phyloP scores from a whole-genome alignment of 2,113 vertebrate genomes.

The Callorhinus ursinus region DNA sequence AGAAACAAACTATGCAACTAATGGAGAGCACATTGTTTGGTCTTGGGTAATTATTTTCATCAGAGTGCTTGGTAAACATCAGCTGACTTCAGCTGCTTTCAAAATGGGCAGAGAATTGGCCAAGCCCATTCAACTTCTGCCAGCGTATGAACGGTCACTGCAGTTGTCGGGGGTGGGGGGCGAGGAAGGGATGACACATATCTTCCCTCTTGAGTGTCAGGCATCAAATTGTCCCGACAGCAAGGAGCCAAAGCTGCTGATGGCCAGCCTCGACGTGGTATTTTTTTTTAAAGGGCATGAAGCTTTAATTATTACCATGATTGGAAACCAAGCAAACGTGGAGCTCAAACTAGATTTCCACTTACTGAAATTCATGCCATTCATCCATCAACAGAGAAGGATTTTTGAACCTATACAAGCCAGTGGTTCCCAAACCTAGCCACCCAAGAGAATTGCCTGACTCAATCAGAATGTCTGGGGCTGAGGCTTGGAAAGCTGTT shows the following conservation, averaged over 20 bases:
- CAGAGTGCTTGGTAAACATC: conserved; percentile 62
- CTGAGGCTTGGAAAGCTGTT: neutral
- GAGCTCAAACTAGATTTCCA: neutral
- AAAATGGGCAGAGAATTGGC: neutral
- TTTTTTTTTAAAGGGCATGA: neutral
- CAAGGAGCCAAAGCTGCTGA: neutral
- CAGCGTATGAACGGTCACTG: neutral
- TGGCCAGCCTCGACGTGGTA: neutral
- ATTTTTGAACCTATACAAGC: neutral
- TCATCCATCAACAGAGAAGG: neutral
- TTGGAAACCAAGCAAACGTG: neutral
- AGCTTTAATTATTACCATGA: neutral
- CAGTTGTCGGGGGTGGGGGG: no score
- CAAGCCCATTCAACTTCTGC: neutral
- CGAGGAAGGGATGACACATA: accelerated
- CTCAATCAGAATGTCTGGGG: neutral
- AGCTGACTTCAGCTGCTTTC: conserved; percentile 30
- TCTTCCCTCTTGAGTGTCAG: neutral
- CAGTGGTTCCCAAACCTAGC: neutral
- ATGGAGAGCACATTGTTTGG: conserved; percentile 49
- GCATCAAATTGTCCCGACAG: neutral
- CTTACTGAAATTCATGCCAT: neutral
- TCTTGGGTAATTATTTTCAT: conserved; percentile 62
- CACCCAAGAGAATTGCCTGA: neutral
- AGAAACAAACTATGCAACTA: neutral